These are phyloP conservation scores for Dione vanillae DNA, from an alignment of 2,888 invertebrate genomes.

Conservation along the genomic window DNA sequence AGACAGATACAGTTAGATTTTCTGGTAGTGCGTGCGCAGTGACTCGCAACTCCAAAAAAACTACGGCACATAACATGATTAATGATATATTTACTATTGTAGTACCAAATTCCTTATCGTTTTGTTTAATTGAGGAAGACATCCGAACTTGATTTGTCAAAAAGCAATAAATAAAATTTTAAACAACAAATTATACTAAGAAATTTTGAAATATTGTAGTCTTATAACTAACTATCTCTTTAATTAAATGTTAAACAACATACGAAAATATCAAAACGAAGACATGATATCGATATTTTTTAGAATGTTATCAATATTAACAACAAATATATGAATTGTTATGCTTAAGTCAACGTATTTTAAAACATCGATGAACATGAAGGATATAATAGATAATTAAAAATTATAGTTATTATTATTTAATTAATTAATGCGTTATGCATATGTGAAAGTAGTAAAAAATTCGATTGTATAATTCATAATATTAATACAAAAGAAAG, in stretches of 20 bases:
- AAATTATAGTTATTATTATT: neutral
- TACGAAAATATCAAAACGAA: too few species aligned
- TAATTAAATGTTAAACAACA: too few species aligned
- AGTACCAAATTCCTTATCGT: neutral
- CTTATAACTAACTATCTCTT: too few species aligned
- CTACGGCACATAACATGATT: constrained; percentile 23
- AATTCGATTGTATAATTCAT: too few species aligned
- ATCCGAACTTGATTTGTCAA: neutral
- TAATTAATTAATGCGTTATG: neutral
- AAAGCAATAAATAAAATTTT: neutral
- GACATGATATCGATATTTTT: too few species aligned
- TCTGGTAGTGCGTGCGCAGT: constrained; percentile 61
- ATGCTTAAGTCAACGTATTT: too few species aligned
- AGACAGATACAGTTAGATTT: constrained; percentile 70
- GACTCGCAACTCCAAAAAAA: constrained; percentile 57
- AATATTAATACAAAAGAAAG: constrained; percentile 11
- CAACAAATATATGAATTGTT: too few species aligned
- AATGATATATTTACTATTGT: constrained; percentile 17
- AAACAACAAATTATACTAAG: too few species aligned
- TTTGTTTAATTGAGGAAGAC: neutral
- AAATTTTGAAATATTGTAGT: too few species aligned
- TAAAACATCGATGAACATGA: too few species aligned
- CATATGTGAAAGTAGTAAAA: constrained; percentile 1
- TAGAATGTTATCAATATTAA: too few species aligned
- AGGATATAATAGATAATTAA: too few species aligned